A percentile compares a stretch with the other conserved stretches of the same genome.
Conservation (phyloP, 2,888 invertebrate species). For the Pimpla rufipes region DNA sequence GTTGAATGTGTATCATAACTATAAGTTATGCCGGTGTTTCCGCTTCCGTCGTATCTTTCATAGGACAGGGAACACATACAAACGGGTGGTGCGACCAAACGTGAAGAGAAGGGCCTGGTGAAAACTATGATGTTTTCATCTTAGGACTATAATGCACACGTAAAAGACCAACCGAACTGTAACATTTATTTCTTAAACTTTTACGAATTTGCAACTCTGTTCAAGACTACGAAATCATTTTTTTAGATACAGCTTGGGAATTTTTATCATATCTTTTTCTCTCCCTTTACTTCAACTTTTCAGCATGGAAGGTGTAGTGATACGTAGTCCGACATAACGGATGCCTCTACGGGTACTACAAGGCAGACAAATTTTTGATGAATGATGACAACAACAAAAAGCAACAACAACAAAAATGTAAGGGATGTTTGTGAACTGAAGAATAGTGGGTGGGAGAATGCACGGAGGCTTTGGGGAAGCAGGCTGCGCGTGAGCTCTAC, state of each 20-base stretch:
- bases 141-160: too few relatives aligned
- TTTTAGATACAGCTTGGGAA: too few relatives aligned
- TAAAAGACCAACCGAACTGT: too few relatives aligned
- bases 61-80: not conserved
- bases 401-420: constrained; percentile 29
- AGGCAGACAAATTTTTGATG: constrained; percentile 44
- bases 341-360: constrained; percentile 21
- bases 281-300: not conserved
- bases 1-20: constrained; percentile 10
- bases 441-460: constrained; percentile 44
- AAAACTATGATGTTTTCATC: too few relatives aligned
- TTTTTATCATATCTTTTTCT: too few relatives aligned
- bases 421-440: constrained; percentile 51
- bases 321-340: constrained; percentile 17
- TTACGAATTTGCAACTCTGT: too few relatives aligned
- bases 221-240: too few relatives aligned
- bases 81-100: too few relatives aligned
- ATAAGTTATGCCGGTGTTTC: constrained; percentile 23
- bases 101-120: too few relatives aligned
- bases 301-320: not conserved
- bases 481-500: constrained; percentile 62
- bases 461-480: constrained; percentile 47
- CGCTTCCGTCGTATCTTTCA: not conserved
- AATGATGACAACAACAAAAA: constrained; percentile 10
- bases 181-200: too few relatives aligned